Percentiles rank a stretch among this genome's conserved stretches.
Evolutionary conservation across 2,888 invertebrate genomes (phyloP).

Genomic region (Andrena dorsata): DNA sequence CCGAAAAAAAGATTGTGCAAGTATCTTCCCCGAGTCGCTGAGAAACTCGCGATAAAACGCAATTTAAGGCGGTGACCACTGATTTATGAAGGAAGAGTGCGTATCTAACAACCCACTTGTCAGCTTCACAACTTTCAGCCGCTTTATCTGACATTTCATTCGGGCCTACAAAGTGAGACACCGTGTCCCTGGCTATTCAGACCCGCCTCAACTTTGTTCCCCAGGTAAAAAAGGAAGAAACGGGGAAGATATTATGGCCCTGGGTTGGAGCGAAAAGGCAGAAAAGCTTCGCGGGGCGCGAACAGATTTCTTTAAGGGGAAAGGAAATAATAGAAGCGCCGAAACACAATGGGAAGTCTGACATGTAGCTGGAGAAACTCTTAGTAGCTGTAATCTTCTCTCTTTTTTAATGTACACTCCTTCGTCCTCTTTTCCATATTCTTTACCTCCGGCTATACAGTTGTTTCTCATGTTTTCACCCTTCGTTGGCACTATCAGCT

Average conservation of each 20-base stretch:
- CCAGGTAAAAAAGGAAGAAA: background rate
- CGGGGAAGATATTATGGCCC: background rate
- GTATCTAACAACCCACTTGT: constrained; percentile 33
- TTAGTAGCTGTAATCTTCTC: constrained; percentile 28
- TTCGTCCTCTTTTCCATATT: background rate
- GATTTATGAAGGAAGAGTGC: constrained; percentile 18
- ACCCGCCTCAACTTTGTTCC: constrained; percentile 8
- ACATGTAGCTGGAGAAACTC: constrained; percentile 36
- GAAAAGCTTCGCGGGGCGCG: constrained; percentile 4
- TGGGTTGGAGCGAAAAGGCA: background rate
- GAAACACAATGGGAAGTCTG: constrained; percentile 21
- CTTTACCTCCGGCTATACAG: constrained; percentile 1
- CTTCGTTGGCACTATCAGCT: background rate
- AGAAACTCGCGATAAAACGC: constrained; percentile 22
- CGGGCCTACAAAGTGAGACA: constrained; percentile 14
- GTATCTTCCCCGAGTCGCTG: background rate
- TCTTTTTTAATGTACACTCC: constrained; percentile 35
- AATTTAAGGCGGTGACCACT: constrained; percentile 3
- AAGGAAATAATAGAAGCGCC: constrained; percentile 27
- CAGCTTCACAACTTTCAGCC: constrained; percentile 30
- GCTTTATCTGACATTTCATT: constrained; percentile 28
- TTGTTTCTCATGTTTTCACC: constrained; percentile 39
- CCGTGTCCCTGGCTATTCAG: background rate
- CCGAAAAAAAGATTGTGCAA: background rate
- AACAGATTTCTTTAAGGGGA: constrained; percentile 41